Evolutionary conservation across 2,888 invertebrate genomes (phyloP).

Genomic region (Allolobophora icterica): DNA sequence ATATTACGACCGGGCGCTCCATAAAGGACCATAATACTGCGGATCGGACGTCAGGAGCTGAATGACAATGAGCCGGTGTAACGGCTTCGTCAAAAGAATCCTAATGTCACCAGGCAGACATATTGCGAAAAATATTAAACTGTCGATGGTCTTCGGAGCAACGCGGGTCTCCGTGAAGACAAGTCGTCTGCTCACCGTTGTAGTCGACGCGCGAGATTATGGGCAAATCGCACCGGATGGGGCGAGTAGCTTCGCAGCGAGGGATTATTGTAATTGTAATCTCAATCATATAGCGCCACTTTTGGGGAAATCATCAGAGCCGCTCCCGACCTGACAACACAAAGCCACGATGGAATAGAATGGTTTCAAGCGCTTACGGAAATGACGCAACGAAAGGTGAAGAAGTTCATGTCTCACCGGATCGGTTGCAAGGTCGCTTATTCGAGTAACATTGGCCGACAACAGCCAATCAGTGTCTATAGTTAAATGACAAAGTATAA

Average conservation of each 20-base stretch:
- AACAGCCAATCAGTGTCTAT: too few relatives aligned
- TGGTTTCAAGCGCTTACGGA: too few relatives aligned
- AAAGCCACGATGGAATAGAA: too few relatives aligned
- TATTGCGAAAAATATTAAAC: slow-evolving; percentile 8
- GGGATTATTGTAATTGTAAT: too few relatives aligned
- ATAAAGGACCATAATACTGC: background rate
- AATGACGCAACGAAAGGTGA: too few relatives aligned
- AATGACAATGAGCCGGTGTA: background rate
- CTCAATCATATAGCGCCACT: background rate
- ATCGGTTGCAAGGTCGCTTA: too few relatives aligned
- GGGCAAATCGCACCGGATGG: background rate
- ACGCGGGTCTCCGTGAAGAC: background rate
- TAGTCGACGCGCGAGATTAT: background rate
- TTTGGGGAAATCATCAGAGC: too few relatives aligned
- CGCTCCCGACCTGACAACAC: too few relatives aligned
- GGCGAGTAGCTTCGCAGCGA: background rate
- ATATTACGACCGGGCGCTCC: background rate
- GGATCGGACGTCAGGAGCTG: background rate
- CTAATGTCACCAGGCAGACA: background rate
- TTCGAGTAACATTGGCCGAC: too few relatives aligned
- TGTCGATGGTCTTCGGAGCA: background rate
- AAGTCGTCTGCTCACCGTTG: background rate
- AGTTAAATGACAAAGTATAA: too few relatives aligned
- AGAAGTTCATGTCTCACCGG: too few relatives aligned
- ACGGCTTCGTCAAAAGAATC: slow-evolving; percentile 1